Conservation (phyloP, 2,797 vertebrate genomes). For the Molossus alvarezi region DNA sequence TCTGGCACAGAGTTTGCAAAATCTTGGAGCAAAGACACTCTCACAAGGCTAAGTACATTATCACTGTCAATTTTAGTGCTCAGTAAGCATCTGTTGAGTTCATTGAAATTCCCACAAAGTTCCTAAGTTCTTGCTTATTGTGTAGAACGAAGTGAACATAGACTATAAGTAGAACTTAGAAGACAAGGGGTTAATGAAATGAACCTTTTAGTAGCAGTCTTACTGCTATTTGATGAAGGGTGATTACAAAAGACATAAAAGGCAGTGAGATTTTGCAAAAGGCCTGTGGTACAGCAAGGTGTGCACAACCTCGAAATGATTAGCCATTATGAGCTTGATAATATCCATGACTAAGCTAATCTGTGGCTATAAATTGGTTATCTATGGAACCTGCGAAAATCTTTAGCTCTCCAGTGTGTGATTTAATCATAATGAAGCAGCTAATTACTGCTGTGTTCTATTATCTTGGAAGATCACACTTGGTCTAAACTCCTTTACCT, state of each 20-base stretch:
- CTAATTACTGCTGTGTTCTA: slow-evolving; percentile 70
- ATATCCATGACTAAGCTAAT: slow-evolving; percentile 73
- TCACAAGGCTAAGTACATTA: background rate
- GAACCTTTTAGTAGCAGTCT: slow-evolving; percentile 38
- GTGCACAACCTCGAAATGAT: slow-evolving; percentile 75
- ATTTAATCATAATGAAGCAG: slow-evolving; percentile 73
- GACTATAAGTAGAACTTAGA: slow-evolving; percentile 35
- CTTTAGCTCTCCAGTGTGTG: slow-evolving; percentile 50
- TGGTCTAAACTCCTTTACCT: slow-evolving; percentile 55
- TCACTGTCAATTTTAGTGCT: slow-evolving; percentile 23
- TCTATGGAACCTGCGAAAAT: slow-evolving; percentile 63
- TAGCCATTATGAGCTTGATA: slow-evolving; percentile 75
- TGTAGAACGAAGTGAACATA: slow-evolving; percentile 62
- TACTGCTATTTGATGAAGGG: slow-evolving; percentile 58
- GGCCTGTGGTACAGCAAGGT: slow-evolving; percentile 63
- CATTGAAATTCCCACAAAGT: slow-evolving; percentile 15
- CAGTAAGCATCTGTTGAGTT: slow-evolving; percentile 56
- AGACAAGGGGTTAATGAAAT: slow-evolving; percentile 74
- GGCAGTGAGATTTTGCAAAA: slow-evolving; percentile 69
- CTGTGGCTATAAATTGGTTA: slow-evolving; percentile 70
- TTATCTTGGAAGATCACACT: slow-evolving; percentile 66
- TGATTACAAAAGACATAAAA: slow-evolving; percentile 70
- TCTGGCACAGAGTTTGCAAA: slow-evolving; percentile 28
- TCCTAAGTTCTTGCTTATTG: slow-evolving; percentile 59
- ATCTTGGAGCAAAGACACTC: background rate